These are phyloP conservation scores for Procapra przewalskii DNA, from an alignment of 2,113 vertebrate species.

Conservation along the genomic window DNA sequence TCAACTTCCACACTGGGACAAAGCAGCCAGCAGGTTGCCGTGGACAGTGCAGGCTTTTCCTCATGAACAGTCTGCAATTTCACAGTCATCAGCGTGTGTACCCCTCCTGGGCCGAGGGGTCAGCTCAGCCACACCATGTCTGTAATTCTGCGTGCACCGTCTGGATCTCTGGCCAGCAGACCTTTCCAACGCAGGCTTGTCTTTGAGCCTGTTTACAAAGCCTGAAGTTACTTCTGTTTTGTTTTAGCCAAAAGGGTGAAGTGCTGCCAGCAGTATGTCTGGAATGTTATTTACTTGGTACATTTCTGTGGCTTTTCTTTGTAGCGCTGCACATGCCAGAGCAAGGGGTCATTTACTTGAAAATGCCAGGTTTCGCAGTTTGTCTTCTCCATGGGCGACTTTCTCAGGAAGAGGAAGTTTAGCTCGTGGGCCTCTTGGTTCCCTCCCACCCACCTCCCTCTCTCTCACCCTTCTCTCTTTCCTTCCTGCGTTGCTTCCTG, in stretches of 20 bases:
- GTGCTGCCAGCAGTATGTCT: slow-evolving; percentile 77
- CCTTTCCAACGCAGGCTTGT: slow-evolving; percentile 34
- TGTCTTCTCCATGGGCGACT: slow-evolving; percentile 20
- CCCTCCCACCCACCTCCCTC: background rate
- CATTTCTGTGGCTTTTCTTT: slow-evolving; percentile 76
- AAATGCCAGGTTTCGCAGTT: slow-evolving; percentile 48
- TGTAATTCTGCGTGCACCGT: background rate
- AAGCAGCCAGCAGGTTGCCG: background rate
- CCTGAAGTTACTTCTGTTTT: slow-evolving; percentile 76
- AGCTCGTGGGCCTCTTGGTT: background rate
- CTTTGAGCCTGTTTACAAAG: slow-evolving; percentile 59
- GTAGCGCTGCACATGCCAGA: slow-evolving; percentile 61
- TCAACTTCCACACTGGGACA: background rate
- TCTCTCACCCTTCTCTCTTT: background rate
- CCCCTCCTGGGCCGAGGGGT: background rate
- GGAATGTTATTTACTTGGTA: slow-evolving; percentile 83
- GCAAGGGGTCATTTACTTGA: slow-evolving; percentile 61
- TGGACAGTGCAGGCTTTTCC: background rate
- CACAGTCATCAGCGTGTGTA: background rate
- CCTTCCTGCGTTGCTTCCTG: background rate
- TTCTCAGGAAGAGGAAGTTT: slow-evolving; percentile 44
- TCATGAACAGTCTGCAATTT: background rate
- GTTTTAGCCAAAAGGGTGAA: slow-evolving; percentile 67
- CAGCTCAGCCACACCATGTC: background rate
- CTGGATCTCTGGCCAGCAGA: background rate